These are phyloP conservation scores for Callaeas wilsoni DNA, from an alignment of 2,113 vertebrate genomes.

Conservation along the genomic window DNA sequence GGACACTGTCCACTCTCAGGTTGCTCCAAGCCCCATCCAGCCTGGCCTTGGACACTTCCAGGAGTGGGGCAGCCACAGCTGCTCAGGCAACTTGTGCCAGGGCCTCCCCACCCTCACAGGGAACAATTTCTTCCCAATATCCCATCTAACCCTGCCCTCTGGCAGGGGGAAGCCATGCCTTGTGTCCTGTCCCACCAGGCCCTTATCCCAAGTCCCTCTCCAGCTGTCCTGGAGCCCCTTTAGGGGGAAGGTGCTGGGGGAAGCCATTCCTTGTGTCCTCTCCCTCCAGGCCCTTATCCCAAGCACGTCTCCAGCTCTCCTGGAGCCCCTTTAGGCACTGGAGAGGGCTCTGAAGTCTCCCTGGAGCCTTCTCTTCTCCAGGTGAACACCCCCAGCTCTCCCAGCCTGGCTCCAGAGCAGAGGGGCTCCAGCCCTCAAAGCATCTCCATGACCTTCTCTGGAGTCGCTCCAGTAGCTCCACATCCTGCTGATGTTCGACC, in stretches of 20 bases:
- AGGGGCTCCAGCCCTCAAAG: background rate
- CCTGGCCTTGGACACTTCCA: background rate
- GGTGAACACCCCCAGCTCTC: background rate
- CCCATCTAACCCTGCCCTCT: background rate
- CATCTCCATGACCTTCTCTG: accelerated
- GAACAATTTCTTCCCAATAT: accelerated
- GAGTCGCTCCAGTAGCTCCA: accelerated
- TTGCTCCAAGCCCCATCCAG: accelerated
- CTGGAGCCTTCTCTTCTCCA: background rate
- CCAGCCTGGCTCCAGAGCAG: background rate
- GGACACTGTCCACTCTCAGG: background rate
- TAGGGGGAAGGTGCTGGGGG: too few species aligned
- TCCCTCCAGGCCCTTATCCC: background rate
- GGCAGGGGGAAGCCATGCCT: background rate
- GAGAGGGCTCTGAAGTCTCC: accelerated
- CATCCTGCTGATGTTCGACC: accelerated
- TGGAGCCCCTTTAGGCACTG: background rate
- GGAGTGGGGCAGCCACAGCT: background rate
- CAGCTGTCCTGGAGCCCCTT: background rate
- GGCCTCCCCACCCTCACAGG: accelerated
- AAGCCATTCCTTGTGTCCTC: too few species aligned
- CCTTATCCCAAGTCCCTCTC: background rate
- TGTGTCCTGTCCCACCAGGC: background rate
- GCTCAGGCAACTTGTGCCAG: accelerated
- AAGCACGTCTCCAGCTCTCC: background rate